Conservation (phyloP, 2,113 vertebrate species). For the Peromyscus californicus region DNA sequence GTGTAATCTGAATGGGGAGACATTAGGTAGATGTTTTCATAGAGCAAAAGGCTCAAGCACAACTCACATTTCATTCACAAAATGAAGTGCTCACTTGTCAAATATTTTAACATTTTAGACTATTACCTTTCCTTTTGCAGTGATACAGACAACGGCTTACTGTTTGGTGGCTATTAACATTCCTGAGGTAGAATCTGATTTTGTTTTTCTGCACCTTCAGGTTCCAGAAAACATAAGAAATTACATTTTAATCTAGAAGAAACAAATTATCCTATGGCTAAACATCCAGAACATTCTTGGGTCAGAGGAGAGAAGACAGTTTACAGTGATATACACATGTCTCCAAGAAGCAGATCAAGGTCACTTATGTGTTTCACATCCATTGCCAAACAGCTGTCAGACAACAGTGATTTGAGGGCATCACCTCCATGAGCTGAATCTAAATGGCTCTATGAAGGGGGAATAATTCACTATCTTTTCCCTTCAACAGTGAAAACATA, state of each 20-base stretch:
- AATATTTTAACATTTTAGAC: neutral
- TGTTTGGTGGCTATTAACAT: neutral
- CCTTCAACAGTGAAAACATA: slow-evolving; percentile 24
- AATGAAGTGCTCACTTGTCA: slow-evolving; percentile 4
- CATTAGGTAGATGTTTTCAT: neutral
- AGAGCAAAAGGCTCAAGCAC: neutral
- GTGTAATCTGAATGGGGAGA: neutral
- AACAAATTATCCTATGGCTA: slow-evolving; percentile 31
- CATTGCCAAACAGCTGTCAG: slow-evolving; percentile 51
- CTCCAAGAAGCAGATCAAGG: slow-evolving; percentile 40
- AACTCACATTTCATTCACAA: slow-evolving; percentile 6
- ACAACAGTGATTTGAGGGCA: neutral
- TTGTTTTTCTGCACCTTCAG: neutral
- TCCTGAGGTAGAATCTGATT: neutral
- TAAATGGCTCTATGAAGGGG: slow-evolving; percentile 22
- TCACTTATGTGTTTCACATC: slow-evolving; percentile 27
- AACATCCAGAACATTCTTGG: slow-evolving; percentile 43
- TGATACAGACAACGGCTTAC: neutral
- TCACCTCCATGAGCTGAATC: slow-evolving; percentile 16
- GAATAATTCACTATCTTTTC: slow-evolving; percentile 23
- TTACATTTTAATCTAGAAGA: slow-evolving; percentile 3
- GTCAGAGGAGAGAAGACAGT: slow-evolving; percentile 35
- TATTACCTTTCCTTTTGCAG: neutral
- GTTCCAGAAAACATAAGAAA: slow-evolving; percentile 11
- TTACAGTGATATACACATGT: slow-evolving; percentile 55